These are phyloP conservation scores for Ectemnius cavifrons DNA, from an alignment of 2,888 invertebrate species.

Conservation along the genomic window DNA sequence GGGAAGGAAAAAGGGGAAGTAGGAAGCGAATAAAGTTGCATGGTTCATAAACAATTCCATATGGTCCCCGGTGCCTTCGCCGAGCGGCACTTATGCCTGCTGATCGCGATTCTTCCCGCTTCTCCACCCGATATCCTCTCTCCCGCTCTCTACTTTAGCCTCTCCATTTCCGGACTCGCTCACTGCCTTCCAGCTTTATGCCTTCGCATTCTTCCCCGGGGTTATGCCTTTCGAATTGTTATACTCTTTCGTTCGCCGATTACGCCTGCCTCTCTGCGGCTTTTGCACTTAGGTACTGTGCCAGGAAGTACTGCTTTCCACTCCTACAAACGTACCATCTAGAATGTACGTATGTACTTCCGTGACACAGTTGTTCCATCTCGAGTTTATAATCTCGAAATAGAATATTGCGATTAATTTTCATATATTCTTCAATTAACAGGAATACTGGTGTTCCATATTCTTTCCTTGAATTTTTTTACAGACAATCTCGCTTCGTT, in stretches of 20 bases:
- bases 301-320: slow-evolving; percentile 6
- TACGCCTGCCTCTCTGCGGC: slow-evolving; percentile 48
- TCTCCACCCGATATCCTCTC: slow-evolving; percentile 55
- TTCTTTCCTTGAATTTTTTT: too few species aligned
- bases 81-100: slow-evolving; percentile 56
- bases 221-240: slow-evolving; percentile 64
- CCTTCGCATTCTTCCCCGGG: slow-evolving; percentile 56
- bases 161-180: slow-evolving; percentile 64
- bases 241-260: slow-evolving; percentile 61
- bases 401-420: too few species aligned
- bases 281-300: slow-evolving; percentile 14
- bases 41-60: slow-evolving; percentile 66
- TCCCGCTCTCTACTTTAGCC: slow-evolving; percentile 48
- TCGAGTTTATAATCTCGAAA: too few species aligned
- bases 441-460: too few species aligned
- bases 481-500: too few species aligned
- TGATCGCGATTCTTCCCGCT: slow-evolving; percentile 59
- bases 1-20: slow-evolving; percentile 22
- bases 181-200: slow-evolving; percentile 56
- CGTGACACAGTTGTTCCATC: too few species aligned
- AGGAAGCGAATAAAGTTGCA: slow-evolving; percentile 60
- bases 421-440: too few species aligned
- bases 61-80: slow-evolving; percentile 54
- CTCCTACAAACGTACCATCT: too few species aligned
- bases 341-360: too few species aligned